Conservation (phyloP, 2,888 invertebrate genomes). For the Lasioglossum figueresi region DNA sequence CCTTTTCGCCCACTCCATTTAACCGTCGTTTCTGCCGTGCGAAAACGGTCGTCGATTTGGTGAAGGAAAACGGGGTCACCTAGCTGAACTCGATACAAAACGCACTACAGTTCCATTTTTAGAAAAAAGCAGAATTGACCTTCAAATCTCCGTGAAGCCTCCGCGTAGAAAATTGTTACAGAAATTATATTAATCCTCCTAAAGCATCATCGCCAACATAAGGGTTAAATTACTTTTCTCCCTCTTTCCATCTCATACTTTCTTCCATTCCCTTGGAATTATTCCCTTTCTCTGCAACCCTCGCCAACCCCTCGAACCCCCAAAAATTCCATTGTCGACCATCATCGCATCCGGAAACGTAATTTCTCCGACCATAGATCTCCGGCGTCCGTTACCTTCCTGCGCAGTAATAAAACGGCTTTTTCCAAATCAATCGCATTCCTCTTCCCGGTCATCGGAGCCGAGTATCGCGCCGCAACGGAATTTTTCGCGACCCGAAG, state of each 20-base stretch:
- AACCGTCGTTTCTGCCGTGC: conserved; percentile 68
- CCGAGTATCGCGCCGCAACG: conserved; percentile 48
- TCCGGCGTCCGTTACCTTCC: conserved; percentile 21
- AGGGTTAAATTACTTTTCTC: background rate
- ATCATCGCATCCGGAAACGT: conserved; percentile 37
- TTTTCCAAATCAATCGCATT: conserved; percentile 65
- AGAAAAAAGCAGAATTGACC: too few relatives aligned
- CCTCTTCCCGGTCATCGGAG: conserved; percentile 56
- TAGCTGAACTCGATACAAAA: background rate
- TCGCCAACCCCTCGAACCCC: conserved; percentile 5
- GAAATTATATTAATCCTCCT: background rate
- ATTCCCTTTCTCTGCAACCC: background rate
- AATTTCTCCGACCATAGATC: conserved; percentile 40
- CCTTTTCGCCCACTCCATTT: conserved; percentile 70
- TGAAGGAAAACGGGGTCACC: background rate
- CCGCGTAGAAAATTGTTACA: background rate
- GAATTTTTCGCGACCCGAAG: conserved; percentile 54
- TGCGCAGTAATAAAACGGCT: conserved; percentile 57
- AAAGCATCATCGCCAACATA: background rate
- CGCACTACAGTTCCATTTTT: too few relatives aligned
- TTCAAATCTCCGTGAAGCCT: too few relatives aligned
- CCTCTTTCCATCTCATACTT: background rate
- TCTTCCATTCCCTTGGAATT: background rate
- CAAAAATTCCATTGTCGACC: conserved; percentile 27
- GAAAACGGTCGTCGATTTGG: conserved; percentile 59